phyloP scores from a whole-genome alignment of 2,888 invertebrate species.

The Electrophaes corylata region DNA sequence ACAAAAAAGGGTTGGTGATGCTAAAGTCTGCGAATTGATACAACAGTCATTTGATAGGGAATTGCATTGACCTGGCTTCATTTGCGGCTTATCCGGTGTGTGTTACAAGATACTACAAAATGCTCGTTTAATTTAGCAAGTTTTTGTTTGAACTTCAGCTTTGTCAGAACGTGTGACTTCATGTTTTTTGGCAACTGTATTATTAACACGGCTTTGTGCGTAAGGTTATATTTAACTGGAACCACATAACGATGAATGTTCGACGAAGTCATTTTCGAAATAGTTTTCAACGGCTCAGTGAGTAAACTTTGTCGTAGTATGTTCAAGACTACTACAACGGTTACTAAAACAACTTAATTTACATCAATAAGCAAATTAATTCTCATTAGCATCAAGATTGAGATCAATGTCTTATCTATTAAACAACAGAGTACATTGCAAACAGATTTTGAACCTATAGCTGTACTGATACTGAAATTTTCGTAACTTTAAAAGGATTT shows the following conservation, averaged over 20 bases:
- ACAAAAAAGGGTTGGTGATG: slow-evolving; percentile 62
- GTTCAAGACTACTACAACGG: neutral
- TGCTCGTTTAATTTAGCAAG: slow-evolving; percentile 33
- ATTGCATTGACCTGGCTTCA: slow-evolving; percentile 56
- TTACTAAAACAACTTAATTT: slow-evolving; percentile 8
- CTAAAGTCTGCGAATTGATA: slow-evolving; percentile 58
- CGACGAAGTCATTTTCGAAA: slow-evolving; percentile 10
- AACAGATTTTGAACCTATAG: neutral
- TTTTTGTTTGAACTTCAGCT: slow-evolving; percentile 23
- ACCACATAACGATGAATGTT: slow-evolving; percentile 1
- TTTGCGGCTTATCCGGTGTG: slow-evolving; percentile 63
- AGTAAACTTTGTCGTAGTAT: neutral
- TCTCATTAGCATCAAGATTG: slow-evolving; percentile 15
- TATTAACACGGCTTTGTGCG: neutral
- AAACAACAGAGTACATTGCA: neutral
- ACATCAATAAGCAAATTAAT: slow-evolving; percentile 12
- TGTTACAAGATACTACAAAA: slow-evolving; percentile 44
- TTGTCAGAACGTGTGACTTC: slow-evolving; percentile 6
- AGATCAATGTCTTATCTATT: slow-evolving; percentile 9
- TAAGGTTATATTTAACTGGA: slow-evolving; percentile 8
- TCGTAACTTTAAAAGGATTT: neutral
- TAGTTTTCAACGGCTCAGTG: neutral
- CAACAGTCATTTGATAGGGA: slow-evolving; percentile 62
- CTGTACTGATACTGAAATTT: no score
- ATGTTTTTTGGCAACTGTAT: slow-evolving; percentile 9